Percentiles rank a stretch among this genome's conserved stretches.
Conservation (phyloP, 2,113 vertebrate genomes). For the Salvator merianae region DNA sequence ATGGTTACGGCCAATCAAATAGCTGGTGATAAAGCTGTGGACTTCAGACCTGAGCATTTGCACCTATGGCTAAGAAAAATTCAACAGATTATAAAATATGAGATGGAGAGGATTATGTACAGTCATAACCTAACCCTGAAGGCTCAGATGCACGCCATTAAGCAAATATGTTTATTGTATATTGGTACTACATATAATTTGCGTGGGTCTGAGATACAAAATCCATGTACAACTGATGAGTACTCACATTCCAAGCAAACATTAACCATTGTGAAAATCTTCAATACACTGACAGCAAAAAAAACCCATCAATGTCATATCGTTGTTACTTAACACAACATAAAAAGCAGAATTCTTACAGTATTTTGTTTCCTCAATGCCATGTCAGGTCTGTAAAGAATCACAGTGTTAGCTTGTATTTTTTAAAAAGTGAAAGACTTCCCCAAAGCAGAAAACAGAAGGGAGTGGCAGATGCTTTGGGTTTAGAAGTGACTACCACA, state of each 20-base stretch:
- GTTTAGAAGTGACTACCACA: background rate
- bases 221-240: constrained; percentile 70
- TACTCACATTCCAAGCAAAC: constrained; percentile 69
- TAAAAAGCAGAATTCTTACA: constrained; percentile 36
- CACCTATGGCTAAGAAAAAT: too few relatives aligned
- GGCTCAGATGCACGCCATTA: constrained; percentile 32
- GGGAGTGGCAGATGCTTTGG: background rate
- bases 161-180: constrained; percentile 75
- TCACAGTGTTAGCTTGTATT: constrained; percentile 69
- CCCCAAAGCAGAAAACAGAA: background rate
- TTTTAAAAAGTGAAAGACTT: constrained; percentile 2
- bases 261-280: constrained; percentile 62
- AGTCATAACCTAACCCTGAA: background rate
- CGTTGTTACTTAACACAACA: constrained; percentile 54
- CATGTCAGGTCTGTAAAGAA: constrained; percentile 48
- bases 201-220: constrained; percentile 69
- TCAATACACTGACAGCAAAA: constrained; percentile 62
- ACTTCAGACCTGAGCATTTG: too few relatives aligned
- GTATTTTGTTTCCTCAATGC: constrained; percentile 44
- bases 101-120: too few relatives aligned
- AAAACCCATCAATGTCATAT: constrained; percentile 47
- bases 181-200: constrained; percentile 70
- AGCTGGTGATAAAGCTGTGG: too few relatives aligned
- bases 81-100: too few relatives aligned
- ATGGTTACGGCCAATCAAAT: too few relatives aligned